phyloP scores from a whole-genome alignment of 2,888 invertebrate genomes.

The Euphydryas editha region DNA sequence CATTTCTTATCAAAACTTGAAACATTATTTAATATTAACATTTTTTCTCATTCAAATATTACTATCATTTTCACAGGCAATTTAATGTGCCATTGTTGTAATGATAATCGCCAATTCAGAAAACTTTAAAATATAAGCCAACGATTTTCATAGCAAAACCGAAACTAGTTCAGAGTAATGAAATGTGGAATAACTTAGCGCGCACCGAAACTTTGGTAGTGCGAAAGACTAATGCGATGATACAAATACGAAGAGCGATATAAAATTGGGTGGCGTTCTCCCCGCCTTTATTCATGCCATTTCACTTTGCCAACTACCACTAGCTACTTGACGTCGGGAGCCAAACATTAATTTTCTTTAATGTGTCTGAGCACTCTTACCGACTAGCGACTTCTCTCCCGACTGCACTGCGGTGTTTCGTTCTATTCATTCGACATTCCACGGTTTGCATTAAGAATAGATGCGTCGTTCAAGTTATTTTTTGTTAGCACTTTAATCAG shows the following conservation, averaged over 20 bases:
- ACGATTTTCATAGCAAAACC: conserved; percentile 40
- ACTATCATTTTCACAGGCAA: not conserved
- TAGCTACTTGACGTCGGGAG: conserved; percentile 78
- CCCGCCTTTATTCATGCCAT: conserved; percentile 72
- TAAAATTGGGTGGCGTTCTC: conserved; percentile 70
- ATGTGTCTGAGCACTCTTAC: conserved; percentile 82
- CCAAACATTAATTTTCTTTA: conserved; percentile 84
- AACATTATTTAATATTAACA: not conserved
- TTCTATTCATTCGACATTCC: conserved; percentile 75
- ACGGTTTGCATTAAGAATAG: conserved; percentile 76
- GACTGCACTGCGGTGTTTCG: conserved; percentile 81
- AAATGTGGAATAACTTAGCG: conserved; percentile 66
- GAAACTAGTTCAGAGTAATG: conserved; percentile 55
- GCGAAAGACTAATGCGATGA: conserved; percentile 64
- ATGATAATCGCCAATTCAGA: not conserved
- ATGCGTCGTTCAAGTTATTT: conserved; percentile 68
- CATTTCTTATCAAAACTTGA: no score
- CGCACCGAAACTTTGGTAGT: conserved; percentile 57
- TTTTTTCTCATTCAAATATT: not conserved
- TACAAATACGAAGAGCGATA: conserved; percentile 67
- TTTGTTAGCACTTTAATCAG: conserved; percentile 75
- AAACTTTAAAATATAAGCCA: conserved; percentile 15
- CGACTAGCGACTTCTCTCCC: conserved; percentile 56
- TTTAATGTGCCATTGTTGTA: not conserved
- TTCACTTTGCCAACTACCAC: conserved; percentile 78